Evolutionary conservation across 1,140 invertebrate genomes (phyloP), one percentile per base, ranked within the genome.

Genomic region (Drosophila miranda): DNA sequence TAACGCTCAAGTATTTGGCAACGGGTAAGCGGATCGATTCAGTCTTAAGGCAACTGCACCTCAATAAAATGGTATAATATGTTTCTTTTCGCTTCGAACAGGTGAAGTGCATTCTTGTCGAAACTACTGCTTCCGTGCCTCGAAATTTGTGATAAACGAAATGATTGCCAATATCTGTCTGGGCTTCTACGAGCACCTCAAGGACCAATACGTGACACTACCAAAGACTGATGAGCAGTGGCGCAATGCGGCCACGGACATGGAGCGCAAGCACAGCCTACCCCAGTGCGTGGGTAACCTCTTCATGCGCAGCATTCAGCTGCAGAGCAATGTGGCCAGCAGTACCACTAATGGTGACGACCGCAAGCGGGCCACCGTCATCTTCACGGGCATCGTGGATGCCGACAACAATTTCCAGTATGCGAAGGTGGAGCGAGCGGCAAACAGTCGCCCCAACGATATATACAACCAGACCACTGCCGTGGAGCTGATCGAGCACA

Each of bases 101-200:
- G 89, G 89, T 81, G 89, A 90, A 88, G 82, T 90, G 43, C 89
- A 90, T 80, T 90, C 89, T 57, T 90, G 89, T 82, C 86, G 89
- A 71, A 90, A 90, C 75, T 90, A 90, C 80, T 90, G 89, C 77
- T 90, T 90, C 82, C 89, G 88, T 84, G 89, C 89, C 80, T 90
- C 89, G 55, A 90, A 90, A 82, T 78, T 89, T 88, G 89, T 90
- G 79, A 90, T 90, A 84, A 78, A 89, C 73, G 87, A 83, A 84
- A 90, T 90, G 89, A 90, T 90, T 77, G 84, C 86, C 78, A 89
- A 90, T 75, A 90, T 90, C 70, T 90, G 89, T 79, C 70, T 88
- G 76, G 84, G 87, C 78, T 89, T 90, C 72, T 90, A 90, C 38
- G 86, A 89, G 78, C 77, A 81, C 75, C 87, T 90, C 53, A 89